phyloP scores from a whole-genome alignment of 1,140 invertebrate species.

The Carposina sasakii region DNA sequence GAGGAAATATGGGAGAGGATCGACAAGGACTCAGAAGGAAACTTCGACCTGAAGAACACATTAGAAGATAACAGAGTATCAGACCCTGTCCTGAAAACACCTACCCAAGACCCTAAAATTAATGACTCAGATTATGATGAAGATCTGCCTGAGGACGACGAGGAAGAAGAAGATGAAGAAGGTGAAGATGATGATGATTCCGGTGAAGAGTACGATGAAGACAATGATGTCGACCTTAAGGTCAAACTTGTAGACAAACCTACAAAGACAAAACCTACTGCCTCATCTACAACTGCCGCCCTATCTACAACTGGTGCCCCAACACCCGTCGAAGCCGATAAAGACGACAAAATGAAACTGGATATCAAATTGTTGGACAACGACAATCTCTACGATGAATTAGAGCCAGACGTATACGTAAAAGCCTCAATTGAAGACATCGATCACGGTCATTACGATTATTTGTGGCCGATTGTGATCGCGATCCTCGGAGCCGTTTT shows the following conservation, averaged over 20 bases:
- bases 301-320: no score
- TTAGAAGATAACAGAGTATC: constrained; percentile 59
- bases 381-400: constrained; percentile 44
- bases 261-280: constrained; percentile 20
- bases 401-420: constrained; percentile 60
- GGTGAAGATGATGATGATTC: constrained; percentile 39
- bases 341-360: constrained; percentile 60
- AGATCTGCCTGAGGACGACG: constrained; percentile 32
- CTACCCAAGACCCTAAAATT: constrained; percentile 19
- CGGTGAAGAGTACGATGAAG: constrained; percentile 36
- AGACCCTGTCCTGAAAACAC: constrained; percentile 44
- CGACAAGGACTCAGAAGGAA: constrained; percentile 59
- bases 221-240: constrained; percentile 56
- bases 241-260: constrained; percentile 51
- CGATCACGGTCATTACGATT: constrained; percentile 65
- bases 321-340: constrained; percentile 35
- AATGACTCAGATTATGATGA: constrained; percentile 34
- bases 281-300: constrained; percentile 23
- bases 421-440: constrained; percentile 44
- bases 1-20: constrained; percentile 72
- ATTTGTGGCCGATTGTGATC: constrained; percentile 67
- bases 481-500: constrained; percentile 61
- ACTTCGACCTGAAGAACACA: constrained; percentile 57
- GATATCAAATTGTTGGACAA: constrained; percentile 54
- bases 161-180: constrained; percentile 47